Evolutionary conservation across 2,113 vertebrate species (phyloP).

Genomic region (Nothoprocta perdicaria): DNA sequence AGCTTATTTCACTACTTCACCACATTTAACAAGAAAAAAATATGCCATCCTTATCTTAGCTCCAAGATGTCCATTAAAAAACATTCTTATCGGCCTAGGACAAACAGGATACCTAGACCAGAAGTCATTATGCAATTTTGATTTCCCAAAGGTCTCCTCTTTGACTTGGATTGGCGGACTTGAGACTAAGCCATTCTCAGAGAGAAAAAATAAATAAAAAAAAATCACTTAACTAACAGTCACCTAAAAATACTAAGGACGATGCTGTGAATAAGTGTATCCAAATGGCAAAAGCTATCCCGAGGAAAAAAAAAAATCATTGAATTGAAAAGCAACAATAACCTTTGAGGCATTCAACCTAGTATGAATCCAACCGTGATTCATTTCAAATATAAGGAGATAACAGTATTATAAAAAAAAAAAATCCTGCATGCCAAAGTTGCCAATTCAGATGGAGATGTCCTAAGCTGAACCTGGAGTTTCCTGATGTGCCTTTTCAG

Average conservation of each 20-base stretch:
- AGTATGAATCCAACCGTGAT: background rate
- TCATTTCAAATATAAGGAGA: background rate
- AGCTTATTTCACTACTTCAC: background rate
- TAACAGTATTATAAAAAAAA: background rate
- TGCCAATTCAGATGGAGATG: conserved; percentile 41
- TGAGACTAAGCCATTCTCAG: background rate
- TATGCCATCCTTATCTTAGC: background rate
- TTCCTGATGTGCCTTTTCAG: background rate
- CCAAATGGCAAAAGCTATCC: background rate
- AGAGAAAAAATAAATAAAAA: background rate
- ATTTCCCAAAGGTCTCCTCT: background rate
- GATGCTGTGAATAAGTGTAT: background rate
- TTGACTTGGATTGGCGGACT: background rate
- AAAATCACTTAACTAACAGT: background rate
- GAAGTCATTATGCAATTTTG: background rate
- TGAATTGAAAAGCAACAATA: background rate
- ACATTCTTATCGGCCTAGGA: background rate
- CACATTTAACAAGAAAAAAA: too few species aligned
- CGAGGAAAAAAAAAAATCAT: background rate
- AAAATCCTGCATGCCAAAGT: background rate
- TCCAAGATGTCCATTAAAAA: background rate
- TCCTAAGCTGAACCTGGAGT: background rate
- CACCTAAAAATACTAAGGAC: background rate
- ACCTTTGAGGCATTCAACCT: background rate
- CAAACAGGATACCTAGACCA: background rate